phyloP scores from a whole-genome alignment of 2,888 invertebrate genomes.

The Lycophotia porphyrea region DNA sequence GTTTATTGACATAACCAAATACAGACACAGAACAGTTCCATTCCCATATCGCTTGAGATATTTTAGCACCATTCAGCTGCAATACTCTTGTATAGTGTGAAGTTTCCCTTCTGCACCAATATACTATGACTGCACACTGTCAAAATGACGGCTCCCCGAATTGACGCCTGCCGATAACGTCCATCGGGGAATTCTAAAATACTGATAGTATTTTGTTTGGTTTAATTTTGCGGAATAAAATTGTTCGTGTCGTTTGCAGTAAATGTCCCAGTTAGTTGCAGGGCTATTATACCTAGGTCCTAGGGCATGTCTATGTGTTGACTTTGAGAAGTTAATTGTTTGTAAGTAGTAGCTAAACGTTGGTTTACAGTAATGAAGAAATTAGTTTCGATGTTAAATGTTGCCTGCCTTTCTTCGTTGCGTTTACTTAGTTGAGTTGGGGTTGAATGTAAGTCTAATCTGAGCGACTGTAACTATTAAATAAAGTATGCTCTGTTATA shows the following conservation, averaged over 20 bases:
- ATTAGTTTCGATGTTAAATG: constrained; percentile 44
- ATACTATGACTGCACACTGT: constrained; percentile 66
- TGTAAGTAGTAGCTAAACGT: constrained; percentile 12
- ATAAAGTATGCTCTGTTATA: background rate
- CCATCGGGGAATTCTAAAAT: constrained; percentile 71
- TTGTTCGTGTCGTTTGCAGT: constrained; percentile 43
- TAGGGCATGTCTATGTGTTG: constrained; percentile 19
- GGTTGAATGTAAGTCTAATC: background rate
- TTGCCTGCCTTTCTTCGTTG: constrained; percentile 21
- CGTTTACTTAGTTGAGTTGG: constrained; percentile 16
- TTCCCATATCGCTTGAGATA: background rate
- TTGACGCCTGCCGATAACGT: constrained; percentile 80
- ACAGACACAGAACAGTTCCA: background rate
- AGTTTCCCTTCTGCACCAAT: constrained; percentile 43
- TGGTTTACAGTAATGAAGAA: constrained; percentile 44
- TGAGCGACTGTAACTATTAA: background rate
- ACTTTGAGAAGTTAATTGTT: constrained; percentile 47
- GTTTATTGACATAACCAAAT: background rate
- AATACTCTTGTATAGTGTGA: constrained; percentile 3
- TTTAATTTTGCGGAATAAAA: constrained; percentile 58
- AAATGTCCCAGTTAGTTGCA: constrained; percentile 43
- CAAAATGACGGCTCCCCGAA: constrained; percentile 75
- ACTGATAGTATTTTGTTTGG: constrained; percentile 66
- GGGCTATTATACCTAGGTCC: constrained; percentile 17
- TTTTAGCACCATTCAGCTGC: background rate